A percentile compares a stretch with the other conserved stretches of the same genome.
phyloP scores from a whole-genome alignment of 2,797 vertebrate species.

The Periparus ater region DNA sequence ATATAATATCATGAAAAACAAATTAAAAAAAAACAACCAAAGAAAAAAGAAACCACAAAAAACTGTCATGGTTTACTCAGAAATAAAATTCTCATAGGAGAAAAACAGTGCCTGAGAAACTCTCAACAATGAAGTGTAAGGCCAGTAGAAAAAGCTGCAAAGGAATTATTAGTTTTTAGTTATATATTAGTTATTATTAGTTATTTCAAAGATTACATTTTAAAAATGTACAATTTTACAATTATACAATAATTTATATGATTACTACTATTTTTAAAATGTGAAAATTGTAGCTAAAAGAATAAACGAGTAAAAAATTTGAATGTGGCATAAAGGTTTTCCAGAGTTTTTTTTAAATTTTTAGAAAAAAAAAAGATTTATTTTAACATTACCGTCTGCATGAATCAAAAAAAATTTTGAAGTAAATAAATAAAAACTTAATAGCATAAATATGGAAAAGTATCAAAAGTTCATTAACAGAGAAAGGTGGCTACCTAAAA shows the following conservation, averaged over 20 bases:
- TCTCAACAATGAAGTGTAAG: neutral
- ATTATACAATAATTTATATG: too few relatives aligned
- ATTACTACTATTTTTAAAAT: neutral
- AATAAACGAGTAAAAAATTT: neutral
- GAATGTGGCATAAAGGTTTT: accelerated
- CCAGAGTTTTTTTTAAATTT: neutral
- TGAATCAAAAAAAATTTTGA: neutral
- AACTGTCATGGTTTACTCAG: neutral
- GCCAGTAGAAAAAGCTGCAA: neutral
- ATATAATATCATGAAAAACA: neutral
- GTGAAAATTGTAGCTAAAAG: neutral
- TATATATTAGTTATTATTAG: too few relatives aligned
- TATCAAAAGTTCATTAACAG: neutral
- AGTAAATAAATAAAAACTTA: neutral
- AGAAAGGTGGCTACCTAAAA: neutral
- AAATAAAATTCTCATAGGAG: neutral
- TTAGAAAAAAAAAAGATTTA: neutral
- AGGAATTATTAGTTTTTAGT: neutral
- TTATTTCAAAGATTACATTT: neutral
- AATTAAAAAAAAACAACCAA: neutral
- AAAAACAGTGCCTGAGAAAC: neutral
- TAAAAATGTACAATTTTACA: neutral
- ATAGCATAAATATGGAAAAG: neutral
- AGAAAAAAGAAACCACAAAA: neutral
- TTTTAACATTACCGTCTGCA: neutral